Evolutionary conservation across 2,888 invertebrate species (phyloP).

Genomic region (Scotopteryx bipunctaria): DNA sequence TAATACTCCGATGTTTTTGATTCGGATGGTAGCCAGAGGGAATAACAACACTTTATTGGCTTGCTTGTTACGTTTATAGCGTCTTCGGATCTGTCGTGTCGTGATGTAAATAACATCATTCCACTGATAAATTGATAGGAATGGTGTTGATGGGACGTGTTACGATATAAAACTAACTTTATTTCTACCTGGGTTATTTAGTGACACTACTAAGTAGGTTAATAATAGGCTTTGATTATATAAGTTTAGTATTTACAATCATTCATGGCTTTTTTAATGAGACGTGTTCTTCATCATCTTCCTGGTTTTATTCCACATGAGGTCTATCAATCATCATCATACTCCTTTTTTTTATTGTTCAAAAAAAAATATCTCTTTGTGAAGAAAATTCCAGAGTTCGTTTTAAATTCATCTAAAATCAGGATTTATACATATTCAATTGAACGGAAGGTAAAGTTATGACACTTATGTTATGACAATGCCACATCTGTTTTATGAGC

Average conservation of each 20-base stretch:
- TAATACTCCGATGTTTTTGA: slow-evolving; percentile 14
- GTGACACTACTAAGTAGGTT: background rate
- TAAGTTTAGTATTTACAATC: too few relatives aligned
- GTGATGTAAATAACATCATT: slow-evolving; percentile 29
- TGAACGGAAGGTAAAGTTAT: background rate
- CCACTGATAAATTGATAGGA: slow-evolving; percentile 16
- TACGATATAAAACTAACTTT: background rate
- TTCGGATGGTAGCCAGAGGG: slow-evolving; percentile 29
- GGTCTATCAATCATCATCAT: too few relatives aligned
- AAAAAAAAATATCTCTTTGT: too few relatives aligned
- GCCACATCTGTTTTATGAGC: slow-evolving; percentile 29
- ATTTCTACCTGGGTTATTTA: background rate
- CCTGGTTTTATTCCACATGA: too few relatives aligned
- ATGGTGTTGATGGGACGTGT: slow-evolving; percentile 3
- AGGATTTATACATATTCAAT: too few relatives aligned
- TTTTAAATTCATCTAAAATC: too few relatives aligned
- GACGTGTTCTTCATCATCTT: too few relatives aligned
- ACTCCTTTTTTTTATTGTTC: too few relatives aligned
- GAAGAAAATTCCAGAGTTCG: too few relatives aligned
- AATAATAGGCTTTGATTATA: too few relatives aligned
- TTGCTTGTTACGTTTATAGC: slow-evolving; percentile 46
- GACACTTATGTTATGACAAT: background rate
- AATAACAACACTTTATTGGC: slow-evolving; percentile 45
- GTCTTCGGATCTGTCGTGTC: slow-evolving; percentile 16
- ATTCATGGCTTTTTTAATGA: too few relatives aligned